A percentile compares a stretch with the other conserved stretches of the same genome.
These are phyloP conservation scores for Scaptomyza montana DNA, from an alignment of 1,140 invertebrate genomes.

Conservation along the genomic window DNA sequence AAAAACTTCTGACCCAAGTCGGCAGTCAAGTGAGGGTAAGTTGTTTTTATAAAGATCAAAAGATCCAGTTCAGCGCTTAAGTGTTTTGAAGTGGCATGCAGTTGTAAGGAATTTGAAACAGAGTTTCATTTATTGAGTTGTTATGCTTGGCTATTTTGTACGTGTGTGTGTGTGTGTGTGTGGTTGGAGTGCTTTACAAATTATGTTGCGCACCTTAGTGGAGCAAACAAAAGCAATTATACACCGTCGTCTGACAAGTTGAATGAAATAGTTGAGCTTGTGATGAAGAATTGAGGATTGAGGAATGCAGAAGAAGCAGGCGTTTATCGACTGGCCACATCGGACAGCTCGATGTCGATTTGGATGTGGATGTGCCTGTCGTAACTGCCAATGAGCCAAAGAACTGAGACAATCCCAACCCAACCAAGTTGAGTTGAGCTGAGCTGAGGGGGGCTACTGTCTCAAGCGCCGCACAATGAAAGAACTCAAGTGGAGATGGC, in stretches of 20 bases:
- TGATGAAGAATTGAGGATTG: slow-evolving; percentile 36
- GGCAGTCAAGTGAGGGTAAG: slow-evolving; percentile 75
- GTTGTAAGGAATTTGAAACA: slow-evolving; percentile 21
- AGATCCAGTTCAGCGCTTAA: slow-evolving; percentile 78
- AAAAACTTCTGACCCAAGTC: slow-evolving; percentile 36
- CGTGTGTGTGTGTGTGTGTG: slow-evolving; percentile 13
- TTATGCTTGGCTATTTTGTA: slow-evolving; percentile 58
- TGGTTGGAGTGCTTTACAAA: slow-evolving; percentile 64
- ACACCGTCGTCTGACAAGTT: slow-evolving; percentile 74
- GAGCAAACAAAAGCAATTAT: slow-evolving; percentile 81
- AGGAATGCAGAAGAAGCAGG: slow-evolving; percentile 45
- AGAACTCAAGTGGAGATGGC: slow-evolving; percentile 57
- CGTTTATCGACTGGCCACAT: slow-evolving; percentile 68
- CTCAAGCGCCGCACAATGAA: slow-evolving; percentile 57
- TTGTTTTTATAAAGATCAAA: slow-evolving; percentile 65
- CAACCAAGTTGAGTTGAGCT: not conserved
- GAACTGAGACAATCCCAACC: not conserved
- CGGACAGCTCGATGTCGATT: slow-evolving; percentile 35
- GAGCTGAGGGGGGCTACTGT: slow-evolving; percentile 58
- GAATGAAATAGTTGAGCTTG: slow-evolving; percentile 66
- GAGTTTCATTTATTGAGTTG: slow-evolving; percentile 70
- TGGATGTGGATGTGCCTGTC: slow-evolving; percentile 44
- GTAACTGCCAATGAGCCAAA: slow-evolving; percentile 64
- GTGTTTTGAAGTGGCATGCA: slow-evolving; percentile 50
- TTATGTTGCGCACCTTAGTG: slow-evolving; percentile 72